A percentile compares a stretch with the other conserved stretches of the same genome.
Conservation (phyloP, 2,888 invertebrate species). For the Mesopsocus fuscifrons region DNA sequence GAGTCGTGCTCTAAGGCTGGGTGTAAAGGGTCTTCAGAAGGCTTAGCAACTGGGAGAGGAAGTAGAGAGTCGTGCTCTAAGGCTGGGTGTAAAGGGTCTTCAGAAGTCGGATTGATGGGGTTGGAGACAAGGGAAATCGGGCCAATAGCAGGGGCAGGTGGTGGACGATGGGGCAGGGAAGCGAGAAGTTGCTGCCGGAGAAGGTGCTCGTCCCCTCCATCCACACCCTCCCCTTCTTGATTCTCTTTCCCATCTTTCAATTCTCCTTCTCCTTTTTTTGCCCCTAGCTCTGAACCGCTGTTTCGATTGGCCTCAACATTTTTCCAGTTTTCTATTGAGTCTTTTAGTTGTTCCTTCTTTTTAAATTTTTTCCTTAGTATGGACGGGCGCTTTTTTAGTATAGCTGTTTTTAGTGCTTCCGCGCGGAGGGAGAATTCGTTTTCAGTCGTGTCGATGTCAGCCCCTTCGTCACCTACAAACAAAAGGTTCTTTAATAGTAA, state of each 20-base stretch:
- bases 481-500: neutral
- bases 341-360: neutral
- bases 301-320: neutral
- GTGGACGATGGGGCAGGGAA: too few relatives aligned
- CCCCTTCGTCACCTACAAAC: neutral
- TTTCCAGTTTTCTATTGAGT: neutral
- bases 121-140: too few relatives aligned
- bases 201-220: neutral
- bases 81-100: too few relatives aligned
- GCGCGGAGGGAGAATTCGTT: slow-evolving; percentile 5
- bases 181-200: too few relatives aligned
- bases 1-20: too few relatives aligned
- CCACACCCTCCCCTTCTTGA: neutral
- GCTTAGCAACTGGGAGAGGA: too few relatives aligned
- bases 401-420: slow-evolving; percentile 3
- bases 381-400: slow-evolving; percentile 2
- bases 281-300: neutral
- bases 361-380: neutral
- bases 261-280: neutral
- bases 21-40: too few relatives aligned
- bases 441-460: neutral
- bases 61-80: too few relatives aligned
- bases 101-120: too few relatives aligned
- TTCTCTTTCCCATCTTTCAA: neutral
- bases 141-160: too few relatives aligned